phyloP scores from a whole-genome alignment of 2,113 vertebrate genomes.

The Hydrolagus affinis region DNA sequence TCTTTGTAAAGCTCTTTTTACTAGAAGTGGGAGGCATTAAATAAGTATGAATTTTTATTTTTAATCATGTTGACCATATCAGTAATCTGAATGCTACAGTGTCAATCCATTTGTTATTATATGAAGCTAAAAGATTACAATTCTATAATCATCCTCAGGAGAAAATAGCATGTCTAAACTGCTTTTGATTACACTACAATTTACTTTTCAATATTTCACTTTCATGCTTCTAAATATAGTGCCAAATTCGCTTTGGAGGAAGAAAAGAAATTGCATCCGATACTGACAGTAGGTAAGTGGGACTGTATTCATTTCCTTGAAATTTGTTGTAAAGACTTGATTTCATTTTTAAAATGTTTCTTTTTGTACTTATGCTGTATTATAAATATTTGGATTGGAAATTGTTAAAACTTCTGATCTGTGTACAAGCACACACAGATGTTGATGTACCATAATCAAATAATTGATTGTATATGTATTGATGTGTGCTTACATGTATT shows the following conservation, averaged over 20 bases:
- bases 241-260: slow-evolving; percentile 96
- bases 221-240: slow-evolving; percentile 54
- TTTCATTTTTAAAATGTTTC: not conserved
- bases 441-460: too few species aligned
- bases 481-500: too few species aligned
- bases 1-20: too few species aligned
- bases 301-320: not conserved
- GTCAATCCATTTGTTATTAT: not conserved
- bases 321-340: not conserved
- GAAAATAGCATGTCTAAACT: too few species aligned
- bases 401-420: too few species aligned
- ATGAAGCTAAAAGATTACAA: not conserved
- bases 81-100: not conserved
- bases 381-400: too few species aligned
- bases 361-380: too few species aligned
- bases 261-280: slow-evolving; percentile 97
- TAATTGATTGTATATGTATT: too few species aligned
- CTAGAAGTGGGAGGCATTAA: too few species aligned
- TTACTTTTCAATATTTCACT: not conserved
- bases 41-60: too few species aligned
- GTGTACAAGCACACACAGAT: too few species aligned
- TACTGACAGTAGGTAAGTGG: slow-evolving; percentile 87
- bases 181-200: not conserved
- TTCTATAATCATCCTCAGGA: not conserved
- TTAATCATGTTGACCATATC: not conserved